Evolutionary conservation across 2,797 vertebrate genomes (phyloP).

Genomic region (Monodelphis domestica): DNA sequence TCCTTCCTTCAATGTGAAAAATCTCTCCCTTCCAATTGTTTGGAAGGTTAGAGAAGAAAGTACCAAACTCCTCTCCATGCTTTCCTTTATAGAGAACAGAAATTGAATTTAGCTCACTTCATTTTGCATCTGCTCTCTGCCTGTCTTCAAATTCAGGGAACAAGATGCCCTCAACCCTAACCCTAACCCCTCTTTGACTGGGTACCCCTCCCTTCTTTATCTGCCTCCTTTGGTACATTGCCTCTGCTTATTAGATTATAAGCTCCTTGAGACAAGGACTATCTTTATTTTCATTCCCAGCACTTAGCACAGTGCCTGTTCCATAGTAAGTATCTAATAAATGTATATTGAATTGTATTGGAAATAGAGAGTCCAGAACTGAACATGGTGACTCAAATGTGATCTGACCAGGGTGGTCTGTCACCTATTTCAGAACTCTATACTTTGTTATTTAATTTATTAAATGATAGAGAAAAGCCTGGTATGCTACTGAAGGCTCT

Average conservation of each 20-base stretch:
- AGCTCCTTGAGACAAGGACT: not conserved
- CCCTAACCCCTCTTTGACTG: too few relatives aligned
- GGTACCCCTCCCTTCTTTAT: not conserved
- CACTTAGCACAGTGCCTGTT: not conserved
- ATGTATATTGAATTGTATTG: not conserved
- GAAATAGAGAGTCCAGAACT: not conserved
- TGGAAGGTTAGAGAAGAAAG: not conserved
- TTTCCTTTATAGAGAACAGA: not conserved
- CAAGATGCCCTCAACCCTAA: not conserved
- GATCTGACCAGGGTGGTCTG: not conserved
- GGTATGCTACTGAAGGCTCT: not conserved
- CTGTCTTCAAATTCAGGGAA: not conserved
- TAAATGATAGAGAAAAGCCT: not conserved
- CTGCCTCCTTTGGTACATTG: not conserved
- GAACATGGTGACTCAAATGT: not conserved
- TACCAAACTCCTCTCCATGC: not conserved
- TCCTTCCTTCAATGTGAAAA: not conserved
- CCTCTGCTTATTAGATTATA: not conserved
- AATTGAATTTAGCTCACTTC: not conserved
- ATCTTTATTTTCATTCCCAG: not conserved
- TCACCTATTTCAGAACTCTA: not conserved
- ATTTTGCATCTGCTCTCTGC: not conserved
- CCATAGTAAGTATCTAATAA: not conserved
- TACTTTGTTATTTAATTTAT: not conserved
- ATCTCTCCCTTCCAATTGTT: not conserved